Conservation (phyloP, 30 jellyfish, hydroid and myxozoan genomes). For the Hydra vulgaris region DNA sequence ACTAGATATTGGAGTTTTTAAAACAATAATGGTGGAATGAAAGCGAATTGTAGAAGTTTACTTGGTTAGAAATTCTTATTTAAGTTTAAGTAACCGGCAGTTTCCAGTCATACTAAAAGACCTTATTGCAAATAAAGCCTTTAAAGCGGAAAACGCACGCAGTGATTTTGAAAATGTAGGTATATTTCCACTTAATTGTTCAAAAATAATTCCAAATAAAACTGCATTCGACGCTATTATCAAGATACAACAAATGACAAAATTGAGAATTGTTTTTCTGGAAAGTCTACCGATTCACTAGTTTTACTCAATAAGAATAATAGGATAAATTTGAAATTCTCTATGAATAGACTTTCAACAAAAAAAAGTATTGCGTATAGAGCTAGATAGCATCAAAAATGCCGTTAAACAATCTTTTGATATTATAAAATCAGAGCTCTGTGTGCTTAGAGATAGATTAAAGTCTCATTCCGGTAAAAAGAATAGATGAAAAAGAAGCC, state of each 20-base stretch:
- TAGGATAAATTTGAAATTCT: background rate
- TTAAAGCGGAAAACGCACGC: background rate
- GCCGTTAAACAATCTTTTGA: background rate
- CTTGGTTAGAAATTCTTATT: background rate
- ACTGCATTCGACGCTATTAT: background rate
- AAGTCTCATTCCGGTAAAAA: background rate
- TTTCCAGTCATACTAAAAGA: background rate
- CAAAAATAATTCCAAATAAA: background rate
- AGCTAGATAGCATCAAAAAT: background rate
- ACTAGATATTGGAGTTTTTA: background rate
- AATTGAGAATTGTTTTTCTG: background rate
- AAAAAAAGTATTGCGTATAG: background rate
- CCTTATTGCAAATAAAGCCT: background rate
- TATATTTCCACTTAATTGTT: background rate
- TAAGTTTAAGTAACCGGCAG: background rate
- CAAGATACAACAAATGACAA: background rate
- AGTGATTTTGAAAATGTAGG: background rate
- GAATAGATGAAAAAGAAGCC: too few species aligned
- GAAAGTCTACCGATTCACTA: background rate
- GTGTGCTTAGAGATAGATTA: background rate
- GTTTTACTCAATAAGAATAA: background rate
- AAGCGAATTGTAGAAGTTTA: background rate
- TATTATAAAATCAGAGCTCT: background rate
- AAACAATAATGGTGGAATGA: background rate
- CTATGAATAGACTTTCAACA: background rate